These are phyloP conservation scores for Tyrophagus putrescentiae DNA, from an alignment of 1,140 invertebrate species.

Conservation along the genomic window DNA sequence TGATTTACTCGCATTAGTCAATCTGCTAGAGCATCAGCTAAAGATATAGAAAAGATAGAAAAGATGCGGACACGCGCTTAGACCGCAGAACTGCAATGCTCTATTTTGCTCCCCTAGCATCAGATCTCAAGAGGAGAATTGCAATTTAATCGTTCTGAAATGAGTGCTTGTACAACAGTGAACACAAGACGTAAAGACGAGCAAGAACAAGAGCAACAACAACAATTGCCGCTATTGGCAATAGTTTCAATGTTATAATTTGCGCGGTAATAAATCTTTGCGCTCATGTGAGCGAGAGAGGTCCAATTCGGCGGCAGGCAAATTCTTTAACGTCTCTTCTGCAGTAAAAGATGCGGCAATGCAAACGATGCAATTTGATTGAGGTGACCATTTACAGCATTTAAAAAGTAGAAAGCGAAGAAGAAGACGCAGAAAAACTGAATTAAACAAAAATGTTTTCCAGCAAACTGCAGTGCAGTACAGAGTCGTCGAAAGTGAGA, in stretches of 20 bases:
- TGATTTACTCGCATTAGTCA: slow-evolving; percentile 7
- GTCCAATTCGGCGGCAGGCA: too few relatives aligned
- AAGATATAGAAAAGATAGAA: not conserved
- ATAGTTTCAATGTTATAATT: slow-evolving; percentile 13
- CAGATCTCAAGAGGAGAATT: too few relatives aligned
- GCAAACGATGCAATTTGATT: not conserved
- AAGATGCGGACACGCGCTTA: slow-evolving; percentile 1
- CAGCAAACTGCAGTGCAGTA: too few relatives aligned
- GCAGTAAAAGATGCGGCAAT: not conserved
- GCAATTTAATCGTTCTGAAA: slow-evolving; percentile 3
- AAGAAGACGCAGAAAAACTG: too few relatives aligned
- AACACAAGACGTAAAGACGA: not conserved
- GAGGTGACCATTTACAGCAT: slow-evolving; percentile 1
- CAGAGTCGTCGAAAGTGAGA: too few relatives aligned
- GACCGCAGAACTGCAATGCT: too few relatives aligned
- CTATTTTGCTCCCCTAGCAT: too few relatives aligned
- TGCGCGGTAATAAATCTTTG: not conserved
- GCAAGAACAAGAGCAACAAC: too few relatives aligned
- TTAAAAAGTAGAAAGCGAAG: too few relatives aligned
- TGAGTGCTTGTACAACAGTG: not conserved
- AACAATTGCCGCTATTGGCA: not conserved
- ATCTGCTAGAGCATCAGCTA: not conserved
- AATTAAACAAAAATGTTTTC: too few relatives aligned
- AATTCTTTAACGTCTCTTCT: too few relatives aligned
- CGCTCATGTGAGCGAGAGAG: too few relatives aligned